Base-by-base conservation (phyloP, 2,113 vertebrate genomes). In the Odontophorus gujanensis region DNA sequence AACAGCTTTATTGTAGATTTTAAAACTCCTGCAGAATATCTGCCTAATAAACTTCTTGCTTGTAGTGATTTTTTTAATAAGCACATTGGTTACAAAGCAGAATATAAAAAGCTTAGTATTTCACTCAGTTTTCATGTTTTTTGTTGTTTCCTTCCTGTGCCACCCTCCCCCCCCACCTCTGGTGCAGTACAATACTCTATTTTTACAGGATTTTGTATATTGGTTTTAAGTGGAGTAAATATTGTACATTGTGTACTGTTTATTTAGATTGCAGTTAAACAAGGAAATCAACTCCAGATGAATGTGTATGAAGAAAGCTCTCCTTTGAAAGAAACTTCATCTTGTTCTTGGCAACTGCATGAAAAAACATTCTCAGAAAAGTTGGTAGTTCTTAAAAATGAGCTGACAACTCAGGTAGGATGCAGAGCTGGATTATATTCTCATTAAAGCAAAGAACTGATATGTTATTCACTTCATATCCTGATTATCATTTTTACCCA, bases 201-300 rank as follows among this genome's bases (percentile, higher is more conserved):
- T 89, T 65, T 53, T 45, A 45, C 2, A 22, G 72, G 36, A 5
- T 21, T 78, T 77, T 81, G 2, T 42, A 3, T 61, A 30, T n/a
- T 85, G 58, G 16, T 25, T 71, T 0, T 16, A 75, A 69, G 13
- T 47, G 68, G 6, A 42, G 7, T 51, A 67, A 75, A 62, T 11
- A 2, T 6, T 12, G 17, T 65, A 6, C 47, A 1, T 61, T 40
- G 4, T 72, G 11, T 72, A 2, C 20, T 88, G 2, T 92, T 74
- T 61, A 21, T 85, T 93, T 97, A 99, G 99, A 99, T 98, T 97
- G 98, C 98, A 42, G 95, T 98, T 85, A 99, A 99, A 91, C 99
- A 99, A 96, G 98, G 98, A 82, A 99, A 98, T 97, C 98, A 98
- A 51, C 97, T 99, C 36, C 98, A 99, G 96, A 98, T 99, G 98